These are phyloP conservation scores for Vespertilio murinus DNA, from an alignment of 2,797 vertebrate species.

Conservation along the genomic window DNA sequence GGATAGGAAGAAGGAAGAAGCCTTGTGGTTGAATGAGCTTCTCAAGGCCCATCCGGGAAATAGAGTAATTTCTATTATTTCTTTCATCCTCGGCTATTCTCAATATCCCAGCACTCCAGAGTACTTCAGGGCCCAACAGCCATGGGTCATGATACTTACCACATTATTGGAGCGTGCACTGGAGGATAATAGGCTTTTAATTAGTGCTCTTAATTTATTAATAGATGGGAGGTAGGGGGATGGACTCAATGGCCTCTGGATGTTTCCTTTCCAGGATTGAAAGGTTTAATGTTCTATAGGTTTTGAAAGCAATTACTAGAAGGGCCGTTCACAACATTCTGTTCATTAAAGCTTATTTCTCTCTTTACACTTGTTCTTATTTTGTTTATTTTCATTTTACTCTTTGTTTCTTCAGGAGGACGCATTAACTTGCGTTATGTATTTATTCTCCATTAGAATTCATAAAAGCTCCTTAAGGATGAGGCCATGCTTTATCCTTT, in stretches of 20 bases:
- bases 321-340: not conserved
- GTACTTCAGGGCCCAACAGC: not conserved
- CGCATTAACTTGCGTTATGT: not conserved
- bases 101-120: not conserved
- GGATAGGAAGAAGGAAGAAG: not conserved
- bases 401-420: not conserved
- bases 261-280: constrained; percentile 11
- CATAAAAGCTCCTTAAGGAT: not conserved
- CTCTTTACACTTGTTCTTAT: not conserved
- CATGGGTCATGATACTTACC: not conserved
- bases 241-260: not conserved
- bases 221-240: not conserved
- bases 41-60: not conserved
- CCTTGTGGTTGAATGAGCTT: not conserved
- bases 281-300: not conserved
- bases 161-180: not conserved
- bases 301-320: not conserved
- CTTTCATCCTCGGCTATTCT: not conserved
- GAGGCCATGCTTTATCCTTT: not conserved
- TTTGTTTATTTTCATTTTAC: constrained; percentile 26
- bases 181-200: constrained; percentile 7
- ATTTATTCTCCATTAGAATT: constrained; percentile 1
- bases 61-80: not conserved
- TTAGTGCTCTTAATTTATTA: not conserved
- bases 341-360: not conserved